Base-by-base conservation (phyloP, 2,113 vertebrate genomes). In the Bungarus multicinctus region DNA sequence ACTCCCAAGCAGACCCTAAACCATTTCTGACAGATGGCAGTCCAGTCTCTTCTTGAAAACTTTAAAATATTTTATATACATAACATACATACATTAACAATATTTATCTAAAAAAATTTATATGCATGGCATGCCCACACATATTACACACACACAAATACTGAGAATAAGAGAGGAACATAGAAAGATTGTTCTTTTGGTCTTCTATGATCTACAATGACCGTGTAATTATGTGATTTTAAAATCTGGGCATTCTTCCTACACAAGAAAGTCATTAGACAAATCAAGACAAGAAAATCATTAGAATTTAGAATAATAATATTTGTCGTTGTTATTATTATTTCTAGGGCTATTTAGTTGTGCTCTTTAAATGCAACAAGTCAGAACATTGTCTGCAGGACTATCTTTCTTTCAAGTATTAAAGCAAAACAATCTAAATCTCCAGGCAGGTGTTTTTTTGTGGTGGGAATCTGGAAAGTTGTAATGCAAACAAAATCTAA, bases 401-500 rank as follows among this genome's bases (percentile, higher is more conserved):
- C 97, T 97, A 95, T 96, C 96, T 96, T 97, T 97, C 97, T 97
- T 98, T 96, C 96, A 96, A 97, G 88, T 95, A 95, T 96, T 94
- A 97, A 97, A 97, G n/a, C 96, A 97, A 97, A 98, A 97, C 96
- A 95, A 97, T 96, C 97, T 97, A 97, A 97, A 98, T 97, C 97
- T 97, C 95, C 94, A 97, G 96, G 97, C 98, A 98, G 97, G 97
- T 98, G 98, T 97, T 98, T 96, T 97, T 97, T 97, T 97, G 96
- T 97, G 97, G 97, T 92, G 4, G 96, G 96, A 97, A 96, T 92
- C 91, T 94, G 96, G 97, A 87, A 98, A 98, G 97, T 96, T 98
- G 97, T 96, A 98, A 98, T 92, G 96, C 97, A 98, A 98, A 98
- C 97, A 98, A 93, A 93, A 97, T 98, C 98, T 98, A 97, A 98